A percentile compares a stretch with the other conserved stretches of the same genome.
Conservation (phyloP, 2,888 invertebrate species). For the Sminthurides aquaticus region DNA sequence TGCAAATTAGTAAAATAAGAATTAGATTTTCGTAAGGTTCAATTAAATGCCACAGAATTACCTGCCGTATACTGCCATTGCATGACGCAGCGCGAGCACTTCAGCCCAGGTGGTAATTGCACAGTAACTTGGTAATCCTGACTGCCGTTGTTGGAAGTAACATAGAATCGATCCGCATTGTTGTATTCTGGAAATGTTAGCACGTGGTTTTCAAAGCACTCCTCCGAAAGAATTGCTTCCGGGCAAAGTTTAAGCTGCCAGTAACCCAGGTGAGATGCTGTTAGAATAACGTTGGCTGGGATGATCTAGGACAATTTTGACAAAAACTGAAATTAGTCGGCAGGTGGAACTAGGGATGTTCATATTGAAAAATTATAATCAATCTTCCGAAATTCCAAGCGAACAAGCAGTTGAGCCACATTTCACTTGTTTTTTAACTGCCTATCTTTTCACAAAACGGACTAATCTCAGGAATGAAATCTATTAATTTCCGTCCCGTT, state of each 20-base stretch:
- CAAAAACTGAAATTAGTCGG: no score
- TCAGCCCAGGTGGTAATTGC: background rate
- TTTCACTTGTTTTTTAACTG: no score
- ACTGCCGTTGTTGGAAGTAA: background rate
- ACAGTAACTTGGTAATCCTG: conserved; percentile 9
- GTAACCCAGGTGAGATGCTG: conserved; percentile 46
- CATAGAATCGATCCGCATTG: conserved; percentile 1
- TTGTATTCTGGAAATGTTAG: conserved; percentile 14
- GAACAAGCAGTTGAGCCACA: no score
- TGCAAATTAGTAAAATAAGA: no score
- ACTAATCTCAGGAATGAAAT: no score
- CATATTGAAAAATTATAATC: no score
- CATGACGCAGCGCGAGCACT: conserved; percentile 6
- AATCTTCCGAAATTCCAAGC: no score
- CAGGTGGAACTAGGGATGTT: no score
- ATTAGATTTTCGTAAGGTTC: no score
- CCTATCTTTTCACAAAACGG: no score
- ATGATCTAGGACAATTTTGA: no score
- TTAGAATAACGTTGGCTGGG: conserved; percentile 44
- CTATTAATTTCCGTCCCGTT: no score
- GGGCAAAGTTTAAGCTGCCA: conserved; percentile 46
- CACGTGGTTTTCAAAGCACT: conserved; percentile 42
- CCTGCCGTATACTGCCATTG: conserved; percentile 45
- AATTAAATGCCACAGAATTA: conserved; percentile 40
- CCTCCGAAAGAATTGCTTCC: conserved; percentile 42